phyloP scores from a whole-genome alignment of 2,113 vertebrate genomes.

The Labeo catla region DNA sequence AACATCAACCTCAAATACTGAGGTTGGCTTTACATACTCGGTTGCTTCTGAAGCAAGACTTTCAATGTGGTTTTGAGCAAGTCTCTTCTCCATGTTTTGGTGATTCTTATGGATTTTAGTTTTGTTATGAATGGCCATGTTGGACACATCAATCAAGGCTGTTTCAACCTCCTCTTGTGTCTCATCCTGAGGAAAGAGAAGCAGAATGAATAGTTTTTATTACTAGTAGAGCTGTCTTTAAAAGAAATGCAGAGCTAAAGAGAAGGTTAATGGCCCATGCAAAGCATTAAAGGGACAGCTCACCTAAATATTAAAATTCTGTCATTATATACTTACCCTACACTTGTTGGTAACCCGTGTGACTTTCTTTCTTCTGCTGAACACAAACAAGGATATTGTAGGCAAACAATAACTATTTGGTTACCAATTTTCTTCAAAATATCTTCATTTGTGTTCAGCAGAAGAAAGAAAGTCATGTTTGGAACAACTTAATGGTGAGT shows the following conservation, averaged over 20 bases:
- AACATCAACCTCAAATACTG: conserved; percentile 63
- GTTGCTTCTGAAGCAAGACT: not conserved
- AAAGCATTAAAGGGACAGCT: not conserved
- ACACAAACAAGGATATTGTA: no score
- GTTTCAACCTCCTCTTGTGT: conserved; percentile 13
- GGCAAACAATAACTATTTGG: no score
- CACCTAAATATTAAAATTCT: not conserved
- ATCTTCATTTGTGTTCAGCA: not conserved
- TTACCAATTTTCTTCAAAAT: not conserved
- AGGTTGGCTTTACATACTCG: not conserved
- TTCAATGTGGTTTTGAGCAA: conserved; percentile 34
- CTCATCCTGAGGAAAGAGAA: conserved; percentile 38
- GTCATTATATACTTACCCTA: not conserved
- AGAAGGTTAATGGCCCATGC: conserved; percentile 35
- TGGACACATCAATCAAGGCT: not conserved
- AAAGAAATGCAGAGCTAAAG: not conserved
- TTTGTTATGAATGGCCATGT: conserved; percentile 52
- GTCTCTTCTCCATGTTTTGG: conserved; percentile 61
- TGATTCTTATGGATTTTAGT: conserved; percentile 64
- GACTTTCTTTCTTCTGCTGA: not conserved
- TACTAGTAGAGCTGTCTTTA: not conserved
- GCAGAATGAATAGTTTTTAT: not conserved
- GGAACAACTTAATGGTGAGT: not conserved
- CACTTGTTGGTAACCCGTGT: not conserved
- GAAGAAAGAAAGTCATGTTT: not conserved